phyloP scores from a whole-genome alignment of 2,797 vertebrate species.

The Tinamus major region DNA sequence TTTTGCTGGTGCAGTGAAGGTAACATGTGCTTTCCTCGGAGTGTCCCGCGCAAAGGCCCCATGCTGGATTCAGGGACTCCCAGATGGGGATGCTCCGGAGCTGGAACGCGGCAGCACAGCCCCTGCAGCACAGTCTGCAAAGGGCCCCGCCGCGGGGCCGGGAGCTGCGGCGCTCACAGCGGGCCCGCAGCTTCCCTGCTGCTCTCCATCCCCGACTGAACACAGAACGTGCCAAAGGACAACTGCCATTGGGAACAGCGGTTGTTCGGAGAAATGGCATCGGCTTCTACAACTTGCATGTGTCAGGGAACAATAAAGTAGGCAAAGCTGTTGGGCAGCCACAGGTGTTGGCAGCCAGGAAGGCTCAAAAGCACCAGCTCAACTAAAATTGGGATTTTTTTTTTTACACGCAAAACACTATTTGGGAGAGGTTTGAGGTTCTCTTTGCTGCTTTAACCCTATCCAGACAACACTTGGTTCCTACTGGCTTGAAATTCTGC shows the following conservation, averaged over 20 bases:
- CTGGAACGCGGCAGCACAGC: too few relatives aligned
- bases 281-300: background rate
- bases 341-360: background rate
- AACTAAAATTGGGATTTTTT: background rate
- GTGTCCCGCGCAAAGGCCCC: conserved; percentile 3
- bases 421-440: background rate
- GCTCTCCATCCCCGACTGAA: conserved; percentile 7
- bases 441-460: background rate
- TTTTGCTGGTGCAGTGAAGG: background rate
- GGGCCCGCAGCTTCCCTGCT: background rate
- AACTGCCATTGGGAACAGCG: background rate
- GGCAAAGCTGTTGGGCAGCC: background rate
- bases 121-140: too few relatives aligned
- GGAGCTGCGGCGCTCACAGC: background rate
- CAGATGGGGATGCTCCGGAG: background rate
- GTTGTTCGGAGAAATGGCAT: conserved; percentile 10
- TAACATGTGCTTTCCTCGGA: background rate
- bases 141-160: too few relatives aligned
- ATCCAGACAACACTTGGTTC: background rate
- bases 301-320: conserved; percentile 18
- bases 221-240: conserved; percentile 25
- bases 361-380: background rate
- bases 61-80: conserved; percentile 16
- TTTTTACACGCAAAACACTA: rapidly evolving
- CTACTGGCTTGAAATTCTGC: background rate